Conservation (phyloP, 2,113 vertebrate genomes). For the Ictidomys tridecemlineatus region DNA sequence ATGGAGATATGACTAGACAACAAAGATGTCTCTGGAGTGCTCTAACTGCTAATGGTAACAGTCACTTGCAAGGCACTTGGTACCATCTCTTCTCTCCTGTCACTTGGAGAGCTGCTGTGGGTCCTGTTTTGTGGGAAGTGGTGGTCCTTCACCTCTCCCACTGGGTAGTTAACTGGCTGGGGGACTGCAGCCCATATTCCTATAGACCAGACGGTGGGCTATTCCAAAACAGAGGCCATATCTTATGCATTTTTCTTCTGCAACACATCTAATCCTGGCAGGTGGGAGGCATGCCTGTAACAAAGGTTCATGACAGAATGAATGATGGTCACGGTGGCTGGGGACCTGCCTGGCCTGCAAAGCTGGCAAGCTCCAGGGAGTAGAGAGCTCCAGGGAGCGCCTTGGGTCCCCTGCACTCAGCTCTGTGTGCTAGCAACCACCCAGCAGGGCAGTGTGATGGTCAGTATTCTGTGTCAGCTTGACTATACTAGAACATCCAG, state of each 20-base stretch:
- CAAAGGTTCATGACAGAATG: neutral
- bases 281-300: neutral
- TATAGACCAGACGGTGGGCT: neutral
- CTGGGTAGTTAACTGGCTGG: neutral
- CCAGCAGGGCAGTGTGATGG: neutral
- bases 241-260: neutral
- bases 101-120: neutral
- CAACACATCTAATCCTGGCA: neutral
- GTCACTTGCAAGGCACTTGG: neutral
- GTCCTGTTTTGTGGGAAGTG: neutral
- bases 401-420: neutral
- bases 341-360: neutral
- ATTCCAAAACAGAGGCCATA: neutral
- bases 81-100: neutral
- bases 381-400: too few species aligned
- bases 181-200: neutral
- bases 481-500: neutral
- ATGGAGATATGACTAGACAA: neutral
- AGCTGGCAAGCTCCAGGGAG: neutral
- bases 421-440: accelerated
- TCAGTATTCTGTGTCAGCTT: accelerated
- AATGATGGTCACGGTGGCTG: neutral
- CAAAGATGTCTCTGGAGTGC: neutral
- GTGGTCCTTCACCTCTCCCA: neutral
- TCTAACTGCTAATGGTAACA: neutral